These are phyloP conservation scores for Thera obeliscata DNA, from an alignment of 2,888 invertebrate species.

Conservation along the genomic window DNA sequence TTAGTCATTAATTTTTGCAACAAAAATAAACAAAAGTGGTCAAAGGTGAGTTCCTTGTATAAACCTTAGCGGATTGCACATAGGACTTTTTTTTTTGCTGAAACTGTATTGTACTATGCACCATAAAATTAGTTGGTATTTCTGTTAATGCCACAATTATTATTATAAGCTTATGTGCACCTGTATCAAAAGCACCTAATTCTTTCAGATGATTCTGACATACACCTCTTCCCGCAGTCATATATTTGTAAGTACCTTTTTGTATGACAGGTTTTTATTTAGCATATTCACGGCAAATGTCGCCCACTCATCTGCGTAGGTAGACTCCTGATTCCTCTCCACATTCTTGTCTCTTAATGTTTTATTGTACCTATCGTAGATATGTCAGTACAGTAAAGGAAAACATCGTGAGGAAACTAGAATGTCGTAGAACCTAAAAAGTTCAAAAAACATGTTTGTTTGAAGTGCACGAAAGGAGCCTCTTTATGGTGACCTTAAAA, in stretches of 20 bases:
- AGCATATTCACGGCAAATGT: background rate
- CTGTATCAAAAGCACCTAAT: conserved; percentile 63
- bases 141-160: conserved; percentile 35
- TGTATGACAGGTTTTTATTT: conserved; percentile 30
- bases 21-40: conserved; percentile 1
- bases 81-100: background rate
- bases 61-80: background rate
- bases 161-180: conserved; percentile 50
- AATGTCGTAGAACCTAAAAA: too few species aligned
- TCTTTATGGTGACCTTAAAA: too few species aligned
- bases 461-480: too few species aligned
- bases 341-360: background rate
- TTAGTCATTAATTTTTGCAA: too few species aligned
- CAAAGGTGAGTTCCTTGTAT: conserved; percentile 9
- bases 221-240: conserved; percentile 68
- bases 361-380: too few species aligned
- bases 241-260: conserved; percentile 69
- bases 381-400: too few species aligned
- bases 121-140: background rate
- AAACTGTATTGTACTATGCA: too few species aligned
- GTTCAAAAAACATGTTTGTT: too few species aligned
- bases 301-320: background rate
- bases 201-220: conserved; percentile 79
- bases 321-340: background rate
- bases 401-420: too few species aligned